Evolutionary conservation across 2,888 invertebrate genomes (phyloP), one percentile per base, ranked within the genome.

Genomic region (Drosophila anomalipes): DNA sequence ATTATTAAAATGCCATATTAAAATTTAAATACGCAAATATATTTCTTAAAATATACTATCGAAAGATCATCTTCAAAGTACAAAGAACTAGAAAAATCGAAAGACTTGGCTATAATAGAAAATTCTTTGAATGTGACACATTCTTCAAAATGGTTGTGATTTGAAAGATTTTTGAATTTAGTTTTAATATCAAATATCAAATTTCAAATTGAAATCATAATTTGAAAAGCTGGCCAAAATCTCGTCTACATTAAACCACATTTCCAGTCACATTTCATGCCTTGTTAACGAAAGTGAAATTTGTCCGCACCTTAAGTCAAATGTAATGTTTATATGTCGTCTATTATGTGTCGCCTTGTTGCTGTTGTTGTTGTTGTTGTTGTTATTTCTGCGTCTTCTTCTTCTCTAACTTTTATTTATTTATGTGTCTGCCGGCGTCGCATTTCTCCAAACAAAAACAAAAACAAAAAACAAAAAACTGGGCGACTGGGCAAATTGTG

Each of bases 381-480:
- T 51, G 57, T 59, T 52, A n/a, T n/a, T 12, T 44, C 44, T 44
- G 44, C 9, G 16, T 47, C 47, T 47, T 70, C 59, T 70, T 52
- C 63, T 56, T 58, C 52, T 49, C 22, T 49, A 53, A 56, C 49
- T 68, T 70, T 69, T 87, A 77, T 87, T 84, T 87, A 87, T 87
- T 87, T 84, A 49, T 81, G 67, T 70, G 69, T 72, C 67, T 73
- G 68, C 58, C 66, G 79, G 84, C 79, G 79, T 78, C 77, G 86
- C 89, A 85, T 85, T 89, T 85, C 85, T 81, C 77, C 63, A 79
- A 83, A 70, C 74, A 82, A 66, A 71, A 66, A 30, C 52, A 52
- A 52, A 19, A 85, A 67, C 6, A 69, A 82, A 67, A 64, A 68
- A 64, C 65, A 61, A 67, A 62, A 68, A 68, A 80, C 68, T 69